Percentiles rank a stretch among this genome's conserved stretches.
These are phyloP conservation scores for Deilephila elpenor DNA, from an alignment of 2,888 invertebrate species.

Conservation along the genomic window DNA sequence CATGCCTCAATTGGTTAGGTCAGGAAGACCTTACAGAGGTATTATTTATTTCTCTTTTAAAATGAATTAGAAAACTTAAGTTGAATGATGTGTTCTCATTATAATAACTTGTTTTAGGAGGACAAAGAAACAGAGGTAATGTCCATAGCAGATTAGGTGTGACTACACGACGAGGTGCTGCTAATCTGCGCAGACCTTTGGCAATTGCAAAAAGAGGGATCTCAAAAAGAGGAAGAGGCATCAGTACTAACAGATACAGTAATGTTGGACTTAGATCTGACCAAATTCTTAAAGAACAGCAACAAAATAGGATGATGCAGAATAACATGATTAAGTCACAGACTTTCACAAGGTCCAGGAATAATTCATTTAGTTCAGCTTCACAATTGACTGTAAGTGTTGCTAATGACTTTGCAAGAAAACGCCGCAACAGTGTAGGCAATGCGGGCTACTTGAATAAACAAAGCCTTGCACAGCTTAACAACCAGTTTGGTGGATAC, in stretches of 20 bases:
- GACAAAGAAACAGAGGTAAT: slow-evolving; percentile 58
- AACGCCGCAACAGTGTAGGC: slow-evolving; percentile 75
- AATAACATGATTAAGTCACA: slow-evolving; percentile 74
- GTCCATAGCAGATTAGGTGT: slow-evolving; percentile 74
- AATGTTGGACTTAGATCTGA: slow-evolving; percentile 78
- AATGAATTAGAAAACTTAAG: too few species aligned
- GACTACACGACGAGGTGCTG: slow-evolving; percentile 62
- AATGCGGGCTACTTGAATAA: slow-evolving; percentile 70
- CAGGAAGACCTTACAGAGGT: slow-evolving; percentile 60
- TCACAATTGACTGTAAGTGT: slow-evolving; percentile 78
- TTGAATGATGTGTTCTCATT: neutral
- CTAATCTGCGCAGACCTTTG: slow-evolving; percentile 62
- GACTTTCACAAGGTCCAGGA: slow-evolving; percentile 77
- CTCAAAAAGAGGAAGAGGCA: slow-evolving; percentile 73
- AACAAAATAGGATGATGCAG: slow-evolving; percentile 59
- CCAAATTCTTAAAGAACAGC: slow-evolving; percentile 72
- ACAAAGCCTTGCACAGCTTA: slow-evolving; percentile 72
- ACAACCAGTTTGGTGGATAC: slow-evolving; percentile 68
- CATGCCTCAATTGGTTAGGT: slow-evolving; percentile 64
- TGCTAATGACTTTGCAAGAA: slow-evolving; percentile 73
- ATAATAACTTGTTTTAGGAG: slow-evolving; percentile 53
- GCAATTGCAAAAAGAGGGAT: slow-evolving; percentile 76
- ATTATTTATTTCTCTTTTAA: neutral
- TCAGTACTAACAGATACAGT: slow-evolving; percentile 71
- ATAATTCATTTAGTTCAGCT: slow-evolving; percentile 70